phyloP scores from a whole-genome alignment of 2,797 vertebrate species.

The Danio choprae region DNA sequence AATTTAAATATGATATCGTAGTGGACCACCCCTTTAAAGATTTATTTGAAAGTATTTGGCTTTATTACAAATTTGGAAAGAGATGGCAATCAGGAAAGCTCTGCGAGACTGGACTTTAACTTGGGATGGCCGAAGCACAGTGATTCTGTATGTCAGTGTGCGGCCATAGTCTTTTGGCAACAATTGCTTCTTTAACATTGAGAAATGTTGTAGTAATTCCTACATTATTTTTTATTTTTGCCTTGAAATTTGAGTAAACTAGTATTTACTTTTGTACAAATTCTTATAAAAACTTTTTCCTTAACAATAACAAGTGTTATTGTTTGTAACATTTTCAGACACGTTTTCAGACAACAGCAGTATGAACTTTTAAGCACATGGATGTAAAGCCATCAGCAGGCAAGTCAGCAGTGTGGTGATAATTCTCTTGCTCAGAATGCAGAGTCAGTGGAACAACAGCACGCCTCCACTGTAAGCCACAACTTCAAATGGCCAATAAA shows the following conservation, averaged over 20 bases:
- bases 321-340: background rate
- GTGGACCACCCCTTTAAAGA: no score
- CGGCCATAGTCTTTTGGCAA: no score
- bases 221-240: no score
- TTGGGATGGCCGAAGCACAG: no score
- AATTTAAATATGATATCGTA: no score
- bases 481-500: conserved; percentile 43
- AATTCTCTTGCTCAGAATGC: conserved; percentile 35
- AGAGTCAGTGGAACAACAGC: conserved; percentile 28
- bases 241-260: background rate
- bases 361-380: background rate
- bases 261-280: background rate
- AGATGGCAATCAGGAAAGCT: no score
- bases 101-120: no score
- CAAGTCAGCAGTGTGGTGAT: background rate
- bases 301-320: conserved; percentile 9
- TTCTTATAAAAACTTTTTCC: conserved; percentile 1
- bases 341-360: background rate
- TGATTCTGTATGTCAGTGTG: no score
- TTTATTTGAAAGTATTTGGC: no score
- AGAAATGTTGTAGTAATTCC: no score
- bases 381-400: conserved; percentile 13
- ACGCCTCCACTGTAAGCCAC: conserved; percentile 18
- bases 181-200: no score
- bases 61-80: no score